Evolutionary conservation across 2,113 vertebrate species (phyloP).

Genomic region (Hippocampus guttulatus): DNA sequence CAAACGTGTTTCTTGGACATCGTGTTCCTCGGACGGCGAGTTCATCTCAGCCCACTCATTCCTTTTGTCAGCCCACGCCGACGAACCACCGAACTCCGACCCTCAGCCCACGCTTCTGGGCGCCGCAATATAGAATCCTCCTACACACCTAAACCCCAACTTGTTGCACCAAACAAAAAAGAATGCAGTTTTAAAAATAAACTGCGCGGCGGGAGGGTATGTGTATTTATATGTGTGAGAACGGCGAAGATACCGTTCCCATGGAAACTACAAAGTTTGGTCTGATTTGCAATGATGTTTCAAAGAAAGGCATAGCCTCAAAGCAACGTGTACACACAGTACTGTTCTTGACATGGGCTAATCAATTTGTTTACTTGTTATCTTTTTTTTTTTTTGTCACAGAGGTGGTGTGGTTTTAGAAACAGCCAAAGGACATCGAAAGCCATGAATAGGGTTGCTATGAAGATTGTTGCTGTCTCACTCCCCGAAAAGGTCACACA

Average conservation of each 20-base stretch:
- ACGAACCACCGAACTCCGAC: constrained; percentile 29
- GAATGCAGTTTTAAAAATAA: constrained; percentile 59
- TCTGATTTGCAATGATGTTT: constrained; percentile 55
- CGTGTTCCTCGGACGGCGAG: constrained; percentile 16
- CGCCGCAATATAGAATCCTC: constrained; percentile 16
- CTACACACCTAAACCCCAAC: constrained; percentile 41
- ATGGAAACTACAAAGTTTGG: constrained; percentile 68
- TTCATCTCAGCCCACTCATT: constrained; percentile 31
- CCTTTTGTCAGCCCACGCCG: constrained; percentile 19
- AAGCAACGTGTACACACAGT: neutral
- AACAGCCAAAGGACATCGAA: neutral
- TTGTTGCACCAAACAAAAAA: constrained; percentile 45
- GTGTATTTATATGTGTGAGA: constrained; percentile 40
- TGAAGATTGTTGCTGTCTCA: no score
- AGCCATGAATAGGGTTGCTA: no score
- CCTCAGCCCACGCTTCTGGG: constrained; percentile 30
- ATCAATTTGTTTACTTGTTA: neutral
- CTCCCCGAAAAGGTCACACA: constrained; percentile 1
- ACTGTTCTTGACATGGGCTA: neutral
- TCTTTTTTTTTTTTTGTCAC: neutral
- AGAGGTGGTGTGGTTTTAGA: neutral
- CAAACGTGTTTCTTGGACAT: constrained; percentile 18
- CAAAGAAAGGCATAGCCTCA: constrained; percentile 41
- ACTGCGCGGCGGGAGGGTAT: constrained; percentile 10
- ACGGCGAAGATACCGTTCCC: constrained; percentile 52